Percentiles rank a stretch among this genome's conserved stretches.
phyloP scores from a whole-genome alignment of 2,888 invertebrate species.

The Cerceris ruficornis region DNA sequence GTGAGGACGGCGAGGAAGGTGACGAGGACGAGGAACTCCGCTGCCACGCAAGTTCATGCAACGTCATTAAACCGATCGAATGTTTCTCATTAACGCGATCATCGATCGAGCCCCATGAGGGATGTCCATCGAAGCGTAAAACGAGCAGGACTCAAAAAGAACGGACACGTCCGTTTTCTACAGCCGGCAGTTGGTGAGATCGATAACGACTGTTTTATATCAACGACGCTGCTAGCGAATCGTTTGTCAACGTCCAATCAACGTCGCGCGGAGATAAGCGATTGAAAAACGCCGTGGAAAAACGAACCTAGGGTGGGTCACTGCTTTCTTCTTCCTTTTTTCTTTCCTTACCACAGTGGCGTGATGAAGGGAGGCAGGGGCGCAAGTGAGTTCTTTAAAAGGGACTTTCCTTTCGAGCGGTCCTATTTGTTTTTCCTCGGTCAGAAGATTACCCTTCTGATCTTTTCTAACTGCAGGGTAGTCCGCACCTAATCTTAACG shows the following conservation, averaged over 20 bases:
- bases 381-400: conserved; percentile 45
- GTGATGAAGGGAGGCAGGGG: no score
- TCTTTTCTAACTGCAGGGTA: conserved; percentile 30
- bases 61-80: no score
- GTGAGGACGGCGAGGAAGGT: no score
- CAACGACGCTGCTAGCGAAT: conserved; percentile 64
- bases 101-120: no score
- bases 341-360: background rate
- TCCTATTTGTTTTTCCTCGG: conserved; percentile 50
- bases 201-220: conserved; percentile 76
- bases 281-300: conserved; percentile 32
- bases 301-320: conserved; percentile 14
- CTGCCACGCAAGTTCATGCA: no score
- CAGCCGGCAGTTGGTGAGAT: conserved; percentile 52
- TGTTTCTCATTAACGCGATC: no score
- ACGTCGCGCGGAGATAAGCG: conserved; percentile 60
- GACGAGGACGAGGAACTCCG: no score
- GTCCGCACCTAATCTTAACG: conserved; percentile 52
- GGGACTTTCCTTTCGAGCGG: conserved; percentile 10
- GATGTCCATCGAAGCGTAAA: background rate
- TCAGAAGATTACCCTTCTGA: conserved; percentile 46
- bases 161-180: conserved; percentile 42
- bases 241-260: conserved; percentile 80
- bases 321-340: conserved; percentile 11
- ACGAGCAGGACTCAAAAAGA: conserved; percentile 7